Base-by-base conservation (phyloP, 2,113 vertebrate species). In the Nycticebus coucang region DNA sequence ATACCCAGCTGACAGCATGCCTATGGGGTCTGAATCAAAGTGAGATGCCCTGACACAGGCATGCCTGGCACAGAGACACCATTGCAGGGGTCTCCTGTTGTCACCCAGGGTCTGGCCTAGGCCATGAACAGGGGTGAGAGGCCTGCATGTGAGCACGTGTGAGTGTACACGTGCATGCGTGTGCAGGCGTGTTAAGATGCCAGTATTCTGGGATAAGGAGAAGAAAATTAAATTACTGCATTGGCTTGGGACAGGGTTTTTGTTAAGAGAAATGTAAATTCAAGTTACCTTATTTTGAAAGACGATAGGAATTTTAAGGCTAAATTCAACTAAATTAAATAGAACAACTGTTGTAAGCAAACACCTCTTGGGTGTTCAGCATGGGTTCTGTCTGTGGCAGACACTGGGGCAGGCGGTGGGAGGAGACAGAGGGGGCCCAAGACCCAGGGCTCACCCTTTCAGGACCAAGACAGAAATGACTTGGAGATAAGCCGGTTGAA, bases 1-100 rank as follows among this genome's bases (percentile, higher is more conserved):
- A 4, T 2, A 9, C 53, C 50, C 74, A 37, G 1, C 15, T 3
- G 59, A 74, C 74, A 37, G 71, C 0, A 9, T 24, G 57, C 83
- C 60, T 50, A 41, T 77, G 62, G 69, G 59, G 50, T n/a, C 0
- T 24, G 66, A 80, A 64, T 50, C 55, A 33, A 57, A 69, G 68
- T 64, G 35, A 33, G 35, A 66, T 12, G 14, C 2, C 4, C 8
- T 15, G 13, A 41, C 4, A 28, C 60, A 26, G 0, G 2, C 19
- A 2, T 59, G 87, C 77, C 35, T 10, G n/a, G 69, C 3, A 4
- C 59, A 2, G 26, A 18, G 41, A 41, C 50, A 7, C 14, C 30
- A 5, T 50, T 0, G 35, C 0, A 0, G n/a, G 28, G 50, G 3
- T 2, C 4, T 41, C 19, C 55, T 28, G 0, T 6, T 0, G 3